Percentiles rank a stretch among this genome's conserved stretches.
These are phyloP conservation scores for Ibycter americanus DNA, from an alignment of 2,797 vertebrate genomes.

Conservation along the genomic window DNA sequence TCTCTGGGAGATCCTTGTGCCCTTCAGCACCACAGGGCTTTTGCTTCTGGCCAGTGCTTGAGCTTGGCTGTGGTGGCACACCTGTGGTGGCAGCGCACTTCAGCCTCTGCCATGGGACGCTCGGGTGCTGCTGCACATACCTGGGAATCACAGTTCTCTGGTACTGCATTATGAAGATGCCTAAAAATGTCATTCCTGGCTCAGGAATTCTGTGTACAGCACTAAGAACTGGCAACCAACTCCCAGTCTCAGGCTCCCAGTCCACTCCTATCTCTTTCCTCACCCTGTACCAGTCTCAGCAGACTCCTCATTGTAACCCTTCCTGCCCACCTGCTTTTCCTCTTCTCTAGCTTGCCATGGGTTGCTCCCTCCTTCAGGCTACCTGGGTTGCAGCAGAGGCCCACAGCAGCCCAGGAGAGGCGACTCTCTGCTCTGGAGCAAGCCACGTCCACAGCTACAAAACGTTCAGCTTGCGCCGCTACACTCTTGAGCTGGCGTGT, in stretches of 20 bases:
- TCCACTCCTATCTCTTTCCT: neutral
- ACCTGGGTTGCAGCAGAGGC: neutral
- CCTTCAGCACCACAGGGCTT: neutral
- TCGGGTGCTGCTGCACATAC: neutral
- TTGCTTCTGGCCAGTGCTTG: neutral
- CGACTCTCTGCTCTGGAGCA: neutral
- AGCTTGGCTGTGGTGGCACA: neutral
- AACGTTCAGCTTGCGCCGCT: rapidly evolving
- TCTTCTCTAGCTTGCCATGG: neutral
- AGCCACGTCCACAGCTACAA: neutral
- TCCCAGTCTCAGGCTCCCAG: neutral
- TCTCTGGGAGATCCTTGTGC: rapidly evolving
- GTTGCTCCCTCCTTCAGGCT: neutral
- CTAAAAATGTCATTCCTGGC: neutral
- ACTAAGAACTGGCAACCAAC: neutral
- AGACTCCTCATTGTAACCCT: neutral
- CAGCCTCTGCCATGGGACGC: neutral
- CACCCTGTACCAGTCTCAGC: neutral
- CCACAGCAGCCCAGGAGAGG: neutral
- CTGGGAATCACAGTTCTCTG: neutral
- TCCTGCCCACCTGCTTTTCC: neutral
- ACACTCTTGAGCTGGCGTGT: neutral
- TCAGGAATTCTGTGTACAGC: neutral
- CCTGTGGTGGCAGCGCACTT: rapidly evolving
- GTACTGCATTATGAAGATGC: neutral